A percentile compares a stretch with the other conserved stretches of the same genome.
Evolutionary conservation across 1,140 invertebrate genomes (phyloP).

Genomic region (Drosophila melanica): DNA sequence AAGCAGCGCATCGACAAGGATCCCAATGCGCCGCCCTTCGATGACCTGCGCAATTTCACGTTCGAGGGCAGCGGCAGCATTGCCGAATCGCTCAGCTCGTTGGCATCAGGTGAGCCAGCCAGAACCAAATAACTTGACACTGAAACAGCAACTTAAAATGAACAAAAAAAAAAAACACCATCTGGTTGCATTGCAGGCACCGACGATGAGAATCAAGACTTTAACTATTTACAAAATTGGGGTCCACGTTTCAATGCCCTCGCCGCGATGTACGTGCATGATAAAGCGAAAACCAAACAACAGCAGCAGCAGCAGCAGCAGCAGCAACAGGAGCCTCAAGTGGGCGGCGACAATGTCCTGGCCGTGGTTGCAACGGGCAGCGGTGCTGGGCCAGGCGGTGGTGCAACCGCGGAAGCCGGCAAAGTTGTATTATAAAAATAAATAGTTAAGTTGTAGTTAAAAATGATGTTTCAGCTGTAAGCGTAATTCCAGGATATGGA

Average conservation of each 20-base stretch:
- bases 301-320: conserved; percentile 26
- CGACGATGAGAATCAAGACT: conserved; percentile 97
- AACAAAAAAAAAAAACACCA: conserved; percentile 7
- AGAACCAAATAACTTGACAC: background rate
- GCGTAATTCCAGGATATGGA: conserved; percentile 43
- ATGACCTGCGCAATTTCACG: conserved; percentile 98
- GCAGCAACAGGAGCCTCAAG: conserved; percentile 39
- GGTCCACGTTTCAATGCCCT: conserved; percentile 98
- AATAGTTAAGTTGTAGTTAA: conserved; percentile 77
- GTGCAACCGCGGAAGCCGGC: conserved; percentile 37
- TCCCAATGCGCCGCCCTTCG: conserved; percentile 97
- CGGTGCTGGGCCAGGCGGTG: conserved; percentile 69
- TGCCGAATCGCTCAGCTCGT: conserved; percentile 97
- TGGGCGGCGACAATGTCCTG: conserved; percentile 48
- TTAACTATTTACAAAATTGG: conserved; percentile 98
- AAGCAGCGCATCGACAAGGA: conserved; percentile 97
- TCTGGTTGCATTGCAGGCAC: conserved; percentile 87
- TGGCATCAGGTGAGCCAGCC: conserved; percentile 92
- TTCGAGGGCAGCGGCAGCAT: conserved; percentile 99
- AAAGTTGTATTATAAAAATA: conserved; percentile 81
- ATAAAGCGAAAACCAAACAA: conserved; percentile 79
- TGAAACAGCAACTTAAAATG: conserved; percentile 10
- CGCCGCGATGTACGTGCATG: conserved; percentile 97
- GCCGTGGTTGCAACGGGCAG: conserved; percentile 64
- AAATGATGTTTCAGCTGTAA: conserved; percentile 70